Percentiles rank a stretch among this genome's conserved stretches.
phyloP scores from a whole-genome alignment of 1,140 invertebrate genomes.

The Caenorhabditis briggsae region DNA sequence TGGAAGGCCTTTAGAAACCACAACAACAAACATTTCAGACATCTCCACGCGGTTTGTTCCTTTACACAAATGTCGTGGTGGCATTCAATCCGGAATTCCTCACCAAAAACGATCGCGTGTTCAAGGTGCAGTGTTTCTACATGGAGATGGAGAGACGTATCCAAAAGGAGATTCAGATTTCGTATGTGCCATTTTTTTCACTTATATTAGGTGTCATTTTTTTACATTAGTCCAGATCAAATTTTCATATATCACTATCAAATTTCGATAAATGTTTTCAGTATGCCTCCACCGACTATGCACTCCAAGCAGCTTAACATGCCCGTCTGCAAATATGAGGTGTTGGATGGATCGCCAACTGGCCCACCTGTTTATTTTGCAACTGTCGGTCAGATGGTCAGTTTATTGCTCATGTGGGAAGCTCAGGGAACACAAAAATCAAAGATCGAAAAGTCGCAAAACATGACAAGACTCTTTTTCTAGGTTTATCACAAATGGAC shows the following conservation, averaged over 20 bases:
- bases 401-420: neutral
- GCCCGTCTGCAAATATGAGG: conserved; percentile 76
- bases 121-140: conserved; percentile 76
- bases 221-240: neutral
- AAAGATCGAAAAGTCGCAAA: neutral
- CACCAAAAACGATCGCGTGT: conserved; percentile 76
- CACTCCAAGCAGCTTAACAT: conserved; percentile 77
- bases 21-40: conserved; percentile 63
- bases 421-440: neutral
- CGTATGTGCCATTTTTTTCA: conserved; percentile 62
- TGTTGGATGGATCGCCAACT: conserved; percentile 72
- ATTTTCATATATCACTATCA: conserved; percentile 12
- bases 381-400: conserved; percentile 76
- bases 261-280: conserved; percentile 37
- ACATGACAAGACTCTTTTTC: neutral
- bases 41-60: conserved; percentile 73
- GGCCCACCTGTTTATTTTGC: conserved; percentile 77
- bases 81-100: conserved; percentile 76
- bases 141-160: conserved; percentile 77
- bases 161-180: conserved; percentile 71
- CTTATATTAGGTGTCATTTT: neutral
- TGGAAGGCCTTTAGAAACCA: neutral
- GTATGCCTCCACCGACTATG: conserved; percentile 72
- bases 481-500: conserved; percentile 77
- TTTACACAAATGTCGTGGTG: conserved; percentile 71